phyloP scores from a whole-genome alignment of 2,888 invertebrate species.

The Cacoxenus indagator region DNA sequence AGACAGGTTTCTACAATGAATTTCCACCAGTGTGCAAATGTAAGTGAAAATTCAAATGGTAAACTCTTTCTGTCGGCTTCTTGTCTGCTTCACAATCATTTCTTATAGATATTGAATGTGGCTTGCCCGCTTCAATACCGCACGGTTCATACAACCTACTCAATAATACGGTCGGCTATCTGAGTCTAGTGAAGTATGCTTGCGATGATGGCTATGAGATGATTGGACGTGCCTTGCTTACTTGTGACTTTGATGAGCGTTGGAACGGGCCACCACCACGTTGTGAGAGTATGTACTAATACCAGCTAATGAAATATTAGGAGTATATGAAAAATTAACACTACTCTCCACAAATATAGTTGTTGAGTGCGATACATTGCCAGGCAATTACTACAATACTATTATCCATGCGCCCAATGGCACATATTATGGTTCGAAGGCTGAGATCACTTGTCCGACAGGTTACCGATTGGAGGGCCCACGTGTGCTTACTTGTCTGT shows the following conservation, averaged over 20 bases:
- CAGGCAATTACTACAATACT: constrained; percentile 72
- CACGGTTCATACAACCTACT: constrained; percentile 86
- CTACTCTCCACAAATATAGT: too few species aligned
- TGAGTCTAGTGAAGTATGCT: constrained; percentile 86
- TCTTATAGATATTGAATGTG: constrained; percentile 86
- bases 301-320: too few species aligned
- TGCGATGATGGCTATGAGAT: constrained; percentile 89
- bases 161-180: constrained; percentile 89
- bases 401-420: constrained; percentile 77
- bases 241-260: constrained; percentile 91
- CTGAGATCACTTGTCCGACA: constrained; percentile 81
- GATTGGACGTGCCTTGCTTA: constrained; percentile 84
- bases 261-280: constrained; percentile 95
- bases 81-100: not conserved
- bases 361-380: constrained; percentile 80
- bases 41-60: constrained; percentile 70
- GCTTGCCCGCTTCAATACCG: constrained; percentile 86
- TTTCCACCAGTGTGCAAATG: constrained; percentile 94
- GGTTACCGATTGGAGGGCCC: constrained; percentile 81
- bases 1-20: constrained; percentile 94
- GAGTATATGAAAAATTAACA: too few species aligned
- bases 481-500: constrained; percentile 78
- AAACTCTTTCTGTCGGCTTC: not conserved
- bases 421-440: constrained; percentile 78
- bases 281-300: constrained; percentile 78